Percentiles rank a stretch among this genome's conserved stretches.
Evolutionary conservation across 2,113 vertebrate genomes (phyloP).

Genomic region (Otis tarda): DNA sequence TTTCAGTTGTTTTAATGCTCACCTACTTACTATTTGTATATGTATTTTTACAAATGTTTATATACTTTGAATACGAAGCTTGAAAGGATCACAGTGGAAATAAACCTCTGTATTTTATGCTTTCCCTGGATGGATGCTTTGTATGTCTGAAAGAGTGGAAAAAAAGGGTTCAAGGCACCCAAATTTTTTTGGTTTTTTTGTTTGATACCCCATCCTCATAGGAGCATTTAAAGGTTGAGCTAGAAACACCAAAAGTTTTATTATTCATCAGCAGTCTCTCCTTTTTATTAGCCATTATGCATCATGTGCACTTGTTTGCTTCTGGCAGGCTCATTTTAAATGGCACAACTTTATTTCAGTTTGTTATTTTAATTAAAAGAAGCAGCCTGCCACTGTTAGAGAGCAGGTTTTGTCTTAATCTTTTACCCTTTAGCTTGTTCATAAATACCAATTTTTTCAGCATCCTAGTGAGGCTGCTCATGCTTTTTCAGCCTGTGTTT

Average conservation of each 20-base stretch:
- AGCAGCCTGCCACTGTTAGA: background rate
- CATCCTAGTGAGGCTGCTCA: background rate
- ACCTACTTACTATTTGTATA: background rate
- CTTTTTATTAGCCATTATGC: background rate
- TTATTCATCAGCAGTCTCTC: background rate
- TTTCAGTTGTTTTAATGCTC: background rate
- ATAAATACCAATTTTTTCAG: background rate
- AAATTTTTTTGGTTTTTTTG: background rate
- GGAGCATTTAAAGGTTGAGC: background rate
- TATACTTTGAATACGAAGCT: background rate
- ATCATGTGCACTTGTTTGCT: background rate
- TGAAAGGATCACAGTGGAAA: background rate
- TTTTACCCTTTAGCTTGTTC: background rate
- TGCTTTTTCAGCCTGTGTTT: background rate
- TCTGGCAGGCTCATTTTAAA: background rate
- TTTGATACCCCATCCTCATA: background rate
- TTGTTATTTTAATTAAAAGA: constrained; percentile 10
- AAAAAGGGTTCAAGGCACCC: background rate
- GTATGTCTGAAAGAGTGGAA: background rate
- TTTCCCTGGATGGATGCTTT: background rate
- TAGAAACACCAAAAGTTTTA: background rate
- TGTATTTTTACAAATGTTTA: background rate
- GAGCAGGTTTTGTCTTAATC: background rate
- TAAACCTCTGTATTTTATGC: background rate
- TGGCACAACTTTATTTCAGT: background rate